Percentiles rank a stretch among this genome's conserved stretches.
phyloP scores from a whole-genome alignment of 2,797 vertebrate species.

The Sebastolobus alascanus region DNA sequence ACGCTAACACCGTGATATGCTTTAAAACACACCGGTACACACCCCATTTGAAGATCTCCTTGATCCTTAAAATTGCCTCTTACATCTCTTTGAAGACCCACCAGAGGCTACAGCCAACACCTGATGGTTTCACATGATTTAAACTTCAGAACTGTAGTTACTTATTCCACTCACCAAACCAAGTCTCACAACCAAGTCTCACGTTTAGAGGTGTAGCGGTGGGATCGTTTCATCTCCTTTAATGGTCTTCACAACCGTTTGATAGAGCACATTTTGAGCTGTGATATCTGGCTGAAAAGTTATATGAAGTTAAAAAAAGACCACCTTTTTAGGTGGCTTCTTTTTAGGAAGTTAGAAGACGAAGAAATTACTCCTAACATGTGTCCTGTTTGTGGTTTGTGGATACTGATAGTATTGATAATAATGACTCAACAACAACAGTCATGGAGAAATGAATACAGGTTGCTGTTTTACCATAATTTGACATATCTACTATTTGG shows the following conservation, averaged over 20 bases:
- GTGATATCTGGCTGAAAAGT: background rate
- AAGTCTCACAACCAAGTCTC: background rate
- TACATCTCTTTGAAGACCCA: conserved; percentile 13
- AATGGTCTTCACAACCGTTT: background rate
- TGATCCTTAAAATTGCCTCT: conserved; percentile 10
- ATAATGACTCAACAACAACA: background rate
- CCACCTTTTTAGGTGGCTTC: background rate
- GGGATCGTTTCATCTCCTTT: background rate
- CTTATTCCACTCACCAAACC: background rate
- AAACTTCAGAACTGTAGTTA: background rate
- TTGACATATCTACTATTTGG: background rate
- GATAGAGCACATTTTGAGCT: background rate
- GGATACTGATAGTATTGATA: background rate
- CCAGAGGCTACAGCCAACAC: conserved; percentile 16
- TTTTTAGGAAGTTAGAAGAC: background rate
- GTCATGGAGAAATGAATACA: background rate
- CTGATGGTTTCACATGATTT: conserved; percentile 14
- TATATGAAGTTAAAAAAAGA: background rate
- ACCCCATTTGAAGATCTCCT: background rate
- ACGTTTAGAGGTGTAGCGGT: background rate
- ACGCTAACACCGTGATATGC: background rate
- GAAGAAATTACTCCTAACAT: background rate
- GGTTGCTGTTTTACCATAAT: background rate
- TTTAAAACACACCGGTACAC: background rate
- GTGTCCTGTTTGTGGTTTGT: background rate